Evolutionary conservation across 1,140 invertebrate genomes (phyloP).

Genomic region (Drosophila repleta): DNA sequence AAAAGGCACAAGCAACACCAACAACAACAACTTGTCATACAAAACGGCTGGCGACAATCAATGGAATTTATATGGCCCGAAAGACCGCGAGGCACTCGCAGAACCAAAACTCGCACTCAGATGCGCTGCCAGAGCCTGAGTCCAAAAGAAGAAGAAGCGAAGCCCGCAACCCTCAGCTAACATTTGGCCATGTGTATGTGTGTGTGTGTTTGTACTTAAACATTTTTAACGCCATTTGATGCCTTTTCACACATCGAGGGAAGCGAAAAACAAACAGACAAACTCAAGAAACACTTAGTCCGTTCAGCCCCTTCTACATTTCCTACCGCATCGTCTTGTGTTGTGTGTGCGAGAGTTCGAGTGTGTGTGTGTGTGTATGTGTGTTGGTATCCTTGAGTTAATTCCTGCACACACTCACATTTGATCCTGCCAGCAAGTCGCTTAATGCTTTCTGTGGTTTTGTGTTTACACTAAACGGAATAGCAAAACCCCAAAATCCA

Average conservation of each 20-base stretch:
- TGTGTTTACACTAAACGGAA: constrained; percentile 46
- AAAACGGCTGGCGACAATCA: constrained; percentile 77
- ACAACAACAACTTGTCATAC: constrained; percentile 60
- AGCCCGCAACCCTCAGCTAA: constrained; percentile 15
- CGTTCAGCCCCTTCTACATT: constrained; percentile 29
- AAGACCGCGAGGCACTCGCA: constrained; percentile 16
- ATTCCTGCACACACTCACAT: constrained; percentile 26
- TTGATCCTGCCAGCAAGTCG: constrained; percentile 48
- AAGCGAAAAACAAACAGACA: constrained; percentile 66
- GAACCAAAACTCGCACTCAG: background rate
- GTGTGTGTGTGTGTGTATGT: constrained; percentile 10
- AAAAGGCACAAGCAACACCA: constrained; percentile 8
- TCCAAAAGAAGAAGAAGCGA: constrained; percentile 11
- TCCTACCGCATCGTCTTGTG: constrained; percentile 6
- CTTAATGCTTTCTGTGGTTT: constrained; percentile 54
- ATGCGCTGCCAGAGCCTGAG: constrained; percentile 20
- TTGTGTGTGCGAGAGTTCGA: too few species aligned
- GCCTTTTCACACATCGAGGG: constrained; percentile 77
- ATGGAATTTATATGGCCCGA: constrained; percentile 70
- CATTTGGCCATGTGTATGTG: constrained; percentile 19
- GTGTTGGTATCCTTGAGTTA: constrained; percentile 32
- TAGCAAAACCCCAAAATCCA: constrained; percentile 24
- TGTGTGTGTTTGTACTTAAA: constrained; percentile 65
- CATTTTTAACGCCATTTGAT: constrained; percentile 82
- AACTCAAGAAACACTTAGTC: constrained; percentile 77